Percentiles rank a stretch among this genome's conserved stretches.
These are phyloP conservation scores for Cyclopterus lumpus DNA, from an alignment of 2,797 vertebrate species.

Conservation along the genomic window DNA sequence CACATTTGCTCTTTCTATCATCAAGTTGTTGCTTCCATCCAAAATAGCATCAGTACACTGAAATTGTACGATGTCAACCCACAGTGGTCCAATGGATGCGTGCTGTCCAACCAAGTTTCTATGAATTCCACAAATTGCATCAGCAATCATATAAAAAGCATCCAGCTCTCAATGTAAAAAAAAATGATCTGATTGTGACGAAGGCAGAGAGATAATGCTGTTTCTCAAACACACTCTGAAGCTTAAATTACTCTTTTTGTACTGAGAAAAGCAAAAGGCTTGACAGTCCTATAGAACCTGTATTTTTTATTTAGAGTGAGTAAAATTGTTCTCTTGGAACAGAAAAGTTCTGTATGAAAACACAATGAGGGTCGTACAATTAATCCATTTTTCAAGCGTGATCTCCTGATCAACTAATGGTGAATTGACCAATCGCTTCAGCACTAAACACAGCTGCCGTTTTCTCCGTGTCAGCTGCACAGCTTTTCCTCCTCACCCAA, in stretches of 20 bases:
- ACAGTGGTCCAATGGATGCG: background rate
- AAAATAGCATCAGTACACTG: slow-evolving; percentile 4
- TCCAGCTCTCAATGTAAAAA: slow-evolving; percentile 18
- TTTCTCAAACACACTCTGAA: slow-evolving; percentile 27
- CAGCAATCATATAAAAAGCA: slow-evolving; percentile 46
- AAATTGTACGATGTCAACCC: background rate
- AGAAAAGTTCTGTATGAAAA: slow-evolving; percentile 4
- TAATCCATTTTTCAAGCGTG: too few species aligned
- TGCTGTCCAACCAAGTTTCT: slow-evolving; percentile 1
- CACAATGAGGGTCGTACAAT: background rate
- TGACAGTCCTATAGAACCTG: background rate
- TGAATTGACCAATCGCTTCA: background rate
- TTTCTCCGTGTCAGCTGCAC: background rate
- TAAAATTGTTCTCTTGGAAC: background rate
- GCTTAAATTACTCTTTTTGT: slow-evolving; percentile 21
- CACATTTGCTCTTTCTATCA: slow-evolving; percentile 34
- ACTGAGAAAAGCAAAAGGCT: slow-evolving; percentile 17
- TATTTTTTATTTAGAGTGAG: slow-evolving; percentile 1
- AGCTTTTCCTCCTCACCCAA: slow-evolving; percentile 1
- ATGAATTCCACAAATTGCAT: slow-evolving; percentile 33
- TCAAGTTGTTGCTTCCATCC: background rate
- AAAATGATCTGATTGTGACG: slow-evolving; percentile 42
- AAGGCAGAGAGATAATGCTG: slow-evolving; percentile 15
- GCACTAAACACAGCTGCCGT: background rate
- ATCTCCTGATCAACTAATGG: background rate